Percentiles rank a stretch among this genome's conserved stretches.
phyloP scores from a whole-genome alignment of 2,888 invertebrate genomes.

The Metacarcinus magister region DNA sequence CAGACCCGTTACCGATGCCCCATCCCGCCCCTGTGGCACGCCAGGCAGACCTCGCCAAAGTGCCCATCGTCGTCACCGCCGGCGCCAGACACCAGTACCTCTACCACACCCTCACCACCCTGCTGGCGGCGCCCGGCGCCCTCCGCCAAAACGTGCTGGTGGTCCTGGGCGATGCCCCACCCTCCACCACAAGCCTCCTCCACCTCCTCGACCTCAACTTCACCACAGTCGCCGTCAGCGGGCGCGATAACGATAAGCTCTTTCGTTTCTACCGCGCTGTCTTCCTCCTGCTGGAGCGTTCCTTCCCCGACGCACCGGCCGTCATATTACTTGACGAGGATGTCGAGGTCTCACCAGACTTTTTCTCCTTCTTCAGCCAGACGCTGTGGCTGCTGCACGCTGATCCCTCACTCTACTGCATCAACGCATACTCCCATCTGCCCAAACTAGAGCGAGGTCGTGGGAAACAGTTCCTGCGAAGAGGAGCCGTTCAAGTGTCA shows the following conservation, averaged over 20 bases:
- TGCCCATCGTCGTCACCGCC: constrained; percentile 80
- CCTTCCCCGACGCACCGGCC: constrained; percentile 68
- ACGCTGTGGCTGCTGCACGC: constrained; percentile 71
- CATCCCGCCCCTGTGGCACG: constrained; percentile 19
- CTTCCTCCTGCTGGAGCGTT: constrained; percentile 64
- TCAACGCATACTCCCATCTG: constrained; percentile 70
- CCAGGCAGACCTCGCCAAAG: constrained; percentile 52
- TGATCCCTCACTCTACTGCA: constrained; percentile 79
- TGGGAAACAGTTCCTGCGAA: constrained; percentile 57
- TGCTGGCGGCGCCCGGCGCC: constrained; percentile 74
- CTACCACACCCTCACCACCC: constrained; percentile 77
- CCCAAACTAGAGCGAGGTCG: constrained; percentile 55
- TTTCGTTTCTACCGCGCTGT: constrained; percentile 77
- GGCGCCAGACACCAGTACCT: constrained; percentile 79
- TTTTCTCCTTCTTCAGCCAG: constrained; percentile 77
- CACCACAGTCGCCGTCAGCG: constrained; percentile 64
- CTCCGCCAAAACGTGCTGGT: constrained; percentile 64
- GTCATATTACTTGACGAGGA: constrained; percentile 80
- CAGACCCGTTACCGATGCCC: constrained; percentile 54
- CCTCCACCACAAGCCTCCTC: constrained; percentile 65
- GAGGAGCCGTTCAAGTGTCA: constrained; percentile 73
- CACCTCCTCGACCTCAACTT: constrained; percentile 73
- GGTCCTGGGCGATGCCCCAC: constrained; percentile 66
- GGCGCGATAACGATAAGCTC: constrained; percentile 74
- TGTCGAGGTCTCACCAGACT: constrained; percentile 80